Percentiles rank a stretch among this genome's conserved stretches.
Conservation (phyloP, 2,888 invertebrate genomes). For the Meliscaeva auricollis region DNA sequence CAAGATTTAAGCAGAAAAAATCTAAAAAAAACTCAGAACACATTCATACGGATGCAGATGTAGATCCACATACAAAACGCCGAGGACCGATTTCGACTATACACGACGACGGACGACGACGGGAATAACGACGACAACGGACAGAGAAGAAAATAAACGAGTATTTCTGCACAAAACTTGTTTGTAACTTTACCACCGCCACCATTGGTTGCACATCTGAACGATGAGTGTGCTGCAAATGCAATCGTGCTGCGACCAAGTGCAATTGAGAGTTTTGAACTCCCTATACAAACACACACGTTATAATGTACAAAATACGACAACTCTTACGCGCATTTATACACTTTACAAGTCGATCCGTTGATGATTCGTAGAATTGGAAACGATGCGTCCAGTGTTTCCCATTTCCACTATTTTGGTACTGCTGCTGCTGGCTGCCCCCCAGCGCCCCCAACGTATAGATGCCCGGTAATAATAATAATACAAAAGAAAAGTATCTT, state of each 20-base stretch:
- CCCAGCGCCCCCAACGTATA: too few relatives aligned
- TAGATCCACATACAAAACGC: constrained; percentile 5
- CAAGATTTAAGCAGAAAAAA: constrained; percentile 20
- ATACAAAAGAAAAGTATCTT: constrained; percentile 51
- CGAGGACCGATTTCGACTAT: neutral
- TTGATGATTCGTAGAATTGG: constrained; percentile 65
- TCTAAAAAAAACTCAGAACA: too few relatives aligned
- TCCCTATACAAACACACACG: constrained; percentile 40
- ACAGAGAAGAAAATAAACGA: constrained; percentile 37
- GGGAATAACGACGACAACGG: neutral
- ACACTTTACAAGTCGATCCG: constrained; percentile 6
- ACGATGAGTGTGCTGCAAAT: constrained; percentile 52
- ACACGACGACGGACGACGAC: neutral
- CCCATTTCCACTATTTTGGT: constrained; percentile 15
- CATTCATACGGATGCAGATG: constrained; percentile 30
- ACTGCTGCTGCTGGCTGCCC: neutral
- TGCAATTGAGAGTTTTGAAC: constrained; percentile 75
- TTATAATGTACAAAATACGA: neutral
- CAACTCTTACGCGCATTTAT: neutral
- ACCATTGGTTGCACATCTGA: constrained; percentile 46
- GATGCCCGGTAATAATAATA: too few relatives aligned
- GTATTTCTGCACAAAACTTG: constrained; percentile 66
- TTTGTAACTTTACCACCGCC: constrained; percentile 53
- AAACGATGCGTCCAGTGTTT: constrained; percentile 48
- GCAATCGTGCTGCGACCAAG: constrained; percentile 59